These are phyloP conservation scores for Yponomeuta malinellus DNA, from an alignment of 2,888 invertebrate genomes.

Conservation along the genomic window DNA sequence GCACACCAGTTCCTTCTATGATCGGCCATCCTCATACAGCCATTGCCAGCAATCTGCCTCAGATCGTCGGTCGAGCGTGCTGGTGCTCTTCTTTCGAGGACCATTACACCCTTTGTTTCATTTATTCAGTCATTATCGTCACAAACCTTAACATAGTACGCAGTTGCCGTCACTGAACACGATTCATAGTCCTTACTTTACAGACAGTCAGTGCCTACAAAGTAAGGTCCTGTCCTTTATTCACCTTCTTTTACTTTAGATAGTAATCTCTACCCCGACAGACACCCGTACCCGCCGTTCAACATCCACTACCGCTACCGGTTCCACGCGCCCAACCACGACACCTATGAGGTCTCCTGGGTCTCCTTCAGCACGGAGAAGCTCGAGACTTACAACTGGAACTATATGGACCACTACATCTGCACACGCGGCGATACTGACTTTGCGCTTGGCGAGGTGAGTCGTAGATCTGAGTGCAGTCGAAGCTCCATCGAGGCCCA, in stretches of 20 bases:
- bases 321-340: constrained; percentile 94
- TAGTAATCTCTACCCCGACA: constrained; percentile 39
- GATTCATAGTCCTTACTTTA: no score
- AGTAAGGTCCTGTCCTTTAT: no score
- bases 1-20: no score
- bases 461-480: constrained; percentile 15
- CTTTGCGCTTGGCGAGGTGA: constrained; percentile 89
- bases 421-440: constrained; percentile 96
- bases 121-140: no score
- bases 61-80: no score
- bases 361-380: constrained; percentile 96
- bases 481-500: background rate
- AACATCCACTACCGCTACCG: constrained; percentile 94
- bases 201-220: no score
- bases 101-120: no score
- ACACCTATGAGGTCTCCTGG: constrained; percentile 95
- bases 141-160: no score
- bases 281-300: constrained; percentile 95
- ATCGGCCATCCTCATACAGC: no score
- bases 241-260: background rate
- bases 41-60: no score
- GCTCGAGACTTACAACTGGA: constrained; percentile 97
- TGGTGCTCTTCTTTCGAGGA: no score
- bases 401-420: constrained; percentile 97
- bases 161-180: no score